A percentile compares a stretch with the other conserved stretches of the same genome.
Conservation (phyloP, 2,888 invertebrate genomes). For the Helobdella robusta region DNA sequence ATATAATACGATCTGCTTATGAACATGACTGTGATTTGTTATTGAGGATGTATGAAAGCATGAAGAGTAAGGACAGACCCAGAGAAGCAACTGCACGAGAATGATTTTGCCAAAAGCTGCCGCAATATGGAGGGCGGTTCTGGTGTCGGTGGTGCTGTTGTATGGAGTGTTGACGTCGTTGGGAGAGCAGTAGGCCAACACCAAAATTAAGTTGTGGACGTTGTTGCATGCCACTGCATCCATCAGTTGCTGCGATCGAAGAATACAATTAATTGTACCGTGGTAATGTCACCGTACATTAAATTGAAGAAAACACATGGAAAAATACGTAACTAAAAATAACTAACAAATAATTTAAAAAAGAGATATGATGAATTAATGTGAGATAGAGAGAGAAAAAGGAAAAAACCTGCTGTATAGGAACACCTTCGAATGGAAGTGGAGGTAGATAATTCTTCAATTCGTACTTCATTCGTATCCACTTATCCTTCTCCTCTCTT, state of each 20-base stretch:
- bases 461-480: conserved; percentile 90
- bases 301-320: no score
- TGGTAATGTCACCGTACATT: no score
- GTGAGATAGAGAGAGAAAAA: background rate
- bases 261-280: no score
- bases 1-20: background rate
- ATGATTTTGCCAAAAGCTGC: conserved; percentile 72
- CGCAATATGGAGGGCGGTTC: conserved; percentile 77
- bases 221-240: conserved; percentile 50
- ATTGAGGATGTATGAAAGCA: background rate
- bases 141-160: conserved; percentile 60
- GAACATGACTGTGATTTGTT: background rate
- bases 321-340: background rate
- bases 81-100: conserved; percentile 80
- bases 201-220: conserved; percentile 53
- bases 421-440: conserved; percentile 55
- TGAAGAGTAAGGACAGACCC: conserved; percentile 60
- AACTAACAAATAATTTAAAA: background rate
- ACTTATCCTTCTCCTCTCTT: conserved; percentile 81
- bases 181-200: conserved; percentile 48
- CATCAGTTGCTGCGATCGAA: conserved; percentile 54
- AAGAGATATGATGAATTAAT: background rate
- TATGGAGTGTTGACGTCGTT: conserved; percentile 70
- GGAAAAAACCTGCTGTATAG: conserved; percentile 51
- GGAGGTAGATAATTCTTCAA: conserved; percentile 71